Evolutionary conservation across 2,797 vertebrate species (phyloP), one percentile per base, ranked within the genome.

Genomic region (Enteromius argenteus): DNA sequence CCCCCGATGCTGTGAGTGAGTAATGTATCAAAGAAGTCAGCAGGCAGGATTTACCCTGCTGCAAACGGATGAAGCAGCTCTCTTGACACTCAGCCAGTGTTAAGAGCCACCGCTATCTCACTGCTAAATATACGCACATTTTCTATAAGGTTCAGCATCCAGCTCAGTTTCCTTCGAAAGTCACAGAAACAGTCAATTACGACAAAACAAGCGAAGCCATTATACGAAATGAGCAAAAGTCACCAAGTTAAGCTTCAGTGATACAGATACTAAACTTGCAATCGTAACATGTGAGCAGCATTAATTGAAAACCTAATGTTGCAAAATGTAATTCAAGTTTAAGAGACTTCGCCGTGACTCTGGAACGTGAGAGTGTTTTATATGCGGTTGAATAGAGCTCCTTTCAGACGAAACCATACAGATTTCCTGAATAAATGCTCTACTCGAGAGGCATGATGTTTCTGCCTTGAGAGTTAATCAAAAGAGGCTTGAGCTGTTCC

Each of bases 11-110:
- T 89, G 86, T 73, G 62, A 83, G 27, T 67, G 58, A 84, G 84
- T 88, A 80, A 2, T 42, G 58, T 76, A 93, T 92, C 87, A 91
- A 90, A 92, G 86, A 81, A 86, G 91, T 93, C 92, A 90, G 89
- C 80, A 0, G 42, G 60, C 56, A 60, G 37, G 69, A 58, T 84
- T 84, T 77, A 69, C 51, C 56, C 46, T 56, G 73, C 51, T 81
- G 60, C 78, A 23, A 74, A 85, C 51, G 39, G 14, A 46, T 64
- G 60, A 30, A 58, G 68, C 13, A 84, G 51, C 83, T 58, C 80
- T 78, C 73, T 82, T 67, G 82, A 86, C 46, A 83, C 39, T 13
- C n/a, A 81, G 73, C 32, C 71, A 68, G 39, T 46, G 78, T 53
- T 73, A 76, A 73, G 27, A 87, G 44, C 27, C 53, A 79, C 7